Percentiles rank a stretch among this genome's conserved stretches.
phyloP scores from a whole-genome alignment of 2,113 vertebrate species.

The Phoenicopterus ruber region DNA sequence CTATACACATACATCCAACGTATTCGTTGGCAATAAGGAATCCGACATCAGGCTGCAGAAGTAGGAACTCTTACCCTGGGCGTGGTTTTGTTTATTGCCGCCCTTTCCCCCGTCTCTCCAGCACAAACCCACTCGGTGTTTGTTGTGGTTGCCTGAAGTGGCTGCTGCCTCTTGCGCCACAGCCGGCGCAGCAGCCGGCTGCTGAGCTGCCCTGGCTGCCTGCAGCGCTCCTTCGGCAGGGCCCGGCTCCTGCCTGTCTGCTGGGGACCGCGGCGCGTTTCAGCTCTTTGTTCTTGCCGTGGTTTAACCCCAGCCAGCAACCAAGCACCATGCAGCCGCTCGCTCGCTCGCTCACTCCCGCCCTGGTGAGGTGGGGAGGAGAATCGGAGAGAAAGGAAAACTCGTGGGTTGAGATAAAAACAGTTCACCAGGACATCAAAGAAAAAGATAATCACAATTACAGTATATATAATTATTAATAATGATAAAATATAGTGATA shows the following conservation, averaged over 20 bases:
- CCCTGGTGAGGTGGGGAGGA: too few relatives aligned
- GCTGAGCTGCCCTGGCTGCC: not conserved
- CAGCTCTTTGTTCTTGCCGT: not conserved
- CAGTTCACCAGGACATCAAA: too few relatives aligned
- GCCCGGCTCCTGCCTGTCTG: not conserved
- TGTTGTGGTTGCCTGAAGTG: not conserved
- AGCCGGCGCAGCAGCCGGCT: rapidly evolving
- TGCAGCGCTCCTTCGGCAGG: rapidly evolving
- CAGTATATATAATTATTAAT: too few relatives aligned
- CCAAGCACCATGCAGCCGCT: too few relatives aligned
- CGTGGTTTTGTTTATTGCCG: not conserved
- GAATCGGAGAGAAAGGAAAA: too few relatives aligned
- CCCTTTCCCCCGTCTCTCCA: not conserved
- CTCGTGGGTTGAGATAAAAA: too few relatives aligned
- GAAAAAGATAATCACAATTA: too few relatives aligned
- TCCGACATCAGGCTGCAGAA: not conserved
- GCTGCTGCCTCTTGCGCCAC: not conserved
- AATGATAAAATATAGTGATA: too few relatives aligned
- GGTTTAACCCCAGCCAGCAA: too few relatives aligned
- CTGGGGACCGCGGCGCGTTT: not conserved
- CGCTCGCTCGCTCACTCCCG: too few relatives aligned
- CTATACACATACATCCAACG: rapidly evolving
- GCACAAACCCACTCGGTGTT: not conserved
- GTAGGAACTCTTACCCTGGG: not conserved
- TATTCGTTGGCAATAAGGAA: rapidly evolving